Base-by-base conservation (phyloP, 2,113 vertebrate genomes). In the Corythornis madagascariensis region DNA sequence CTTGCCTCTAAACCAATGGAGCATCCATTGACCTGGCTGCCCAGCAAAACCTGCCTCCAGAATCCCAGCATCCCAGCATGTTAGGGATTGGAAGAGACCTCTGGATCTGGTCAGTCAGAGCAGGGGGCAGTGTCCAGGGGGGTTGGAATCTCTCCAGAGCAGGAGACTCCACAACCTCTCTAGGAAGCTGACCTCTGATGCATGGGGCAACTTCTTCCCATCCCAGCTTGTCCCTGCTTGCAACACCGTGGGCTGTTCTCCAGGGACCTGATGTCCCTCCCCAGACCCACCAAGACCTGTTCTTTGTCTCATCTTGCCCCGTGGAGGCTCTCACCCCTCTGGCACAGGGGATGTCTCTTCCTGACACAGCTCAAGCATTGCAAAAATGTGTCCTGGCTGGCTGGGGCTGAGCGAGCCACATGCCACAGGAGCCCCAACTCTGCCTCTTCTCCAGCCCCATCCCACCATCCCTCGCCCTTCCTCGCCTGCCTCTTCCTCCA, bases 241-340 rank as follows among this genome's bases (percentile, higher is more conserved):
- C 60, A 26, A 1, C 5, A 21, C 22, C 16, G 5, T 0, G 13
- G 3, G 20, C 1, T 56, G 12, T 24, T 47, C 64, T 52, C 61
- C 31, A n/a, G 14, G 12, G 17, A 3, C 7, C 26, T 1, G 0
- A 2, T 1, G 0, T 76, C 40, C 33, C 9, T 63, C 15, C 47
- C 45, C n/a, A 83, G 38, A 29, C 1, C 61, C 72, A 4, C 14
- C 0, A 0, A 40, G 31, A 16, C 53, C 20, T 3, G 2, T 2
- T 2, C 53, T 75, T n/a, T 33, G n/a, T 8, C 60, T 47, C 6
- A 0, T 48, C 88, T 84, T 79, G 53, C 45, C 83, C 65, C 48
- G 18, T 7, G 0, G 2, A 53, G 82, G 59, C 16, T 3, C 2
- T 13, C 59, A 43, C 29, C 73, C 70, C 65, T 75, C 48, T 16